Evolutionary conservation across 2,888 invertebrate species (phyloP), one percentile per base, ranked within the genome.

Genomic region (Tribolium freemani): DNA sequence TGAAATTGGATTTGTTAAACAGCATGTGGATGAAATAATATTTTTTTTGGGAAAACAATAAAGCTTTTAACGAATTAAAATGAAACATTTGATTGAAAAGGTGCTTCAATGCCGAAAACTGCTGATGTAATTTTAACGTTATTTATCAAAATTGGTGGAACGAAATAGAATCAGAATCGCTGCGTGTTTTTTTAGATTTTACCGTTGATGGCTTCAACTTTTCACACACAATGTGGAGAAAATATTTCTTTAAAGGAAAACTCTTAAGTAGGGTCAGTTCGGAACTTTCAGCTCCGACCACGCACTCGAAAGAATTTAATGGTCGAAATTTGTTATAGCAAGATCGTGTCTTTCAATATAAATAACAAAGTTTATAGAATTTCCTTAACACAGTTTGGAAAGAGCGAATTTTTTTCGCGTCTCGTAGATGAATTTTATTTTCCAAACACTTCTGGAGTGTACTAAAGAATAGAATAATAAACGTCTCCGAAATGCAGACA

Each of bases 371-470:
- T 60, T 60, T 31, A 30, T 21, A 60, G 31, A 63, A 63, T 30
- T 63, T 51, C 31, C 51, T 51, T 50, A 51, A 63, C 50, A 21
- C 50, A 46, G 48, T 48, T 60, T 60, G 46, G 10, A 60, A 46
- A 8, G 11, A 20, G 30, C 16, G 16, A 51, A 60, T 58, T 26
- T 26, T 26, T 26, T 60, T 60, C 20, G 11, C 30, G 48, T 48
- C 13, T 1, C 20, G 50, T 38, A 63, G 50, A 51, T 63, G 51
- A 63, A 63, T 63, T 63, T 63, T 63, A 61, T 63, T 63, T 61
- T 50, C 50, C 63, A 63, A 63, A 63, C 30, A 63, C 16, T 63
- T 31, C 20, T 51, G 16, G 16, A 50, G 16, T 50, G 46, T 61
- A 50, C 63, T 31, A 13, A 30, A 16, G 63, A 63, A 50, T 63